Evolutionary conservation across 1,140 invertebrate species (phyloP), one percentile per base, ranked within the genome.

Genomic region (Microplitis mediator): DNA sequence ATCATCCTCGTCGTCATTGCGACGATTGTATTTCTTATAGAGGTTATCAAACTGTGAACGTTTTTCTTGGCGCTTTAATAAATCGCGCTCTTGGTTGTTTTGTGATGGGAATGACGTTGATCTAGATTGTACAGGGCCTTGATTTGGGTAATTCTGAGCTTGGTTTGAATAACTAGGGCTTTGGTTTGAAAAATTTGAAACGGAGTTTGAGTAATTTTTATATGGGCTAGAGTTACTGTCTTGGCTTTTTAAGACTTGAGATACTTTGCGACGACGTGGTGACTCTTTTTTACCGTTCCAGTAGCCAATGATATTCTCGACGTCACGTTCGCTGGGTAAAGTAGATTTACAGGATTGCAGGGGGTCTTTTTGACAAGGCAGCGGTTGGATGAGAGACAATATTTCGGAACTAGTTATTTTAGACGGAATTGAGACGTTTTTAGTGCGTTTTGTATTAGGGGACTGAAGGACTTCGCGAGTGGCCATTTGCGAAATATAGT

Each of bases 401-500:
- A 76, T 80, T n/a, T 63, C 34, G 1, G 39, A 45, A 11, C 3
- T 45, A 5, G 5, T 45, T 45, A 45, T 45, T 11, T 3, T 9
- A 9, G 39, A 45, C 11, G 39, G 11, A 45, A 45, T 79, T 60
- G 5, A 75, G 2, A 64, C 84, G 76, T 3, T 58, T 34, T 35
- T 85, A 75, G 39, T 74, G 66, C 3, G 75, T 74, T 56, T 77
- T 78, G 83, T 83, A 87, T 11, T 81, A 66, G 2, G 62, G 56
- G 39, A 80, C 77, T 35, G n/a, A 4, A 16, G n/a, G 11, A 9
- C 8, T 45, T 45, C 11, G 8, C 11, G 6, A 3, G 11, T 14
- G 4, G 13, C 52, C n/a, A 56, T 56, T 6, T 16, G 6, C 3
- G 52, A 56, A 16, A 16, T 56, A n/a, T 14, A 16, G 16, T 14